Evolutionary conservation across 2,888 invertebrate genomes (phyloP).

Genomic region (Thumatha senex): DNA sequence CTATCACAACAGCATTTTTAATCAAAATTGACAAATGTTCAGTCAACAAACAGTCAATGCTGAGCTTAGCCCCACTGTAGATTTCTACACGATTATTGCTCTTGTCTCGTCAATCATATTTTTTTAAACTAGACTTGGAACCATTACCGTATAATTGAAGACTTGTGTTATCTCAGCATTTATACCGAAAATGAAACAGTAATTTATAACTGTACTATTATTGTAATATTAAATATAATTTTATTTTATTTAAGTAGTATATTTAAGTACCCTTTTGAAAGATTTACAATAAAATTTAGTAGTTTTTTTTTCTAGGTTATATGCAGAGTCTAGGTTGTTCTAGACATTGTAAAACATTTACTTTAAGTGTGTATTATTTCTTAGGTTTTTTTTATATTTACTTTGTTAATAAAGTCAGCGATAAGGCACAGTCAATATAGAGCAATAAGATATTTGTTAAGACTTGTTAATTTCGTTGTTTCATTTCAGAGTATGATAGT

Average conservation of each 20-base stretch:
- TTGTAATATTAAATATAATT: neutral
- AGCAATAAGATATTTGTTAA: neutral
- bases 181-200: neutral
- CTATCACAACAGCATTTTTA: too few relatives aligned
- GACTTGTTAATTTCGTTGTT: neutral
- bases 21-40: too few relatives aligned
- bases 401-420: constrained; percentile 21
- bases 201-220: neutral
- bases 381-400: constrained; percentile 24
- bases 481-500: too few relatives aligned
- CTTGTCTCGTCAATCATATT: too few relatives aligned
- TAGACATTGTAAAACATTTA: constrained; percentile 9
- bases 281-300: constrained; percentile 1
- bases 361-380: constrained; percentile 14
- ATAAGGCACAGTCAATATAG: constrained; percentile 18
- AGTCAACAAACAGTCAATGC: too few relatives aligned
- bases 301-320: constrained; percentile 1
- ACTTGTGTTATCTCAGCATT: too few relatives aligned
- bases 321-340: constrained; percentile 1
- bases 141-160: too few relatives aligned
- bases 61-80: too few relatives aligned
- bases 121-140: too few relatives aligned
- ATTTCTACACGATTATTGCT: too few relatives aligned
- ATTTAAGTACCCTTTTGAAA: constrained; percentile 3
- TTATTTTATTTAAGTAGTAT: constrained; percentile 1